Base-by-base conservation (phyloP, 2,797 vertebrate species). In the Chromobotia macracanthus region DNA sequence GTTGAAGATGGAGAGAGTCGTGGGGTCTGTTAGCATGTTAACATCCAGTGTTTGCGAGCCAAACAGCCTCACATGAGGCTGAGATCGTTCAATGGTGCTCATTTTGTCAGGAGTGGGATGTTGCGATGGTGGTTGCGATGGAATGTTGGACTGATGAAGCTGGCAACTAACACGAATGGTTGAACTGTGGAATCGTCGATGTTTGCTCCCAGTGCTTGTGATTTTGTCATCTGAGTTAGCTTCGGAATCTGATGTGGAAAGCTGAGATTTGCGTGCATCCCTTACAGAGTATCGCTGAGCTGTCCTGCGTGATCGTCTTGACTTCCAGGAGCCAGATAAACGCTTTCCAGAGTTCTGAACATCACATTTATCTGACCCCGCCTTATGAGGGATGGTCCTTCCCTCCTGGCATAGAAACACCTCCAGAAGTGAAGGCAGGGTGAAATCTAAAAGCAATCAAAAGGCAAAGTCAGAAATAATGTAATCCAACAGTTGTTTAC, bases 181-280 rank as follows among this genome's bases (percentile, higher is more conserved):
- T 18, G 94, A 82, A 75, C 88, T 89, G 67, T 94, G 95, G 21
- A 91, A 86, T 63, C 94, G 90, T 5, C 94, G 90, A 82, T 90
- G 93, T 72, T 92, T 95, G 0, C 78, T 84, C 12, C 84, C 82
- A n/a, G 89, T 79, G 0, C 75, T 72, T 23, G 80, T 53, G 11
- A 86, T 80, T 87, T 94, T 95, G 69, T 97, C 95, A 81, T 98
- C 96, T 0, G 94, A 92, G 86, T 95, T 95, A 70, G 92, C 95
- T 80, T 98, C 98, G 0, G 97, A 98, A 88, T 99, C 98, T 0
- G 98, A 98, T 8, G 96, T 97, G 83, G 97, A 97, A 2, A 97
- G 91, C 85, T 96, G 95, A 8, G 95, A 94, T 87, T 93, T 95
- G 67, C 94, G 94, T 0, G 95, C 96, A 84, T 98, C 96, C 86